Base-by-base conservation (phyloP, 2,113 vertebrate genomes). In the Gnathonemus echidnorhynchus region DNA sequence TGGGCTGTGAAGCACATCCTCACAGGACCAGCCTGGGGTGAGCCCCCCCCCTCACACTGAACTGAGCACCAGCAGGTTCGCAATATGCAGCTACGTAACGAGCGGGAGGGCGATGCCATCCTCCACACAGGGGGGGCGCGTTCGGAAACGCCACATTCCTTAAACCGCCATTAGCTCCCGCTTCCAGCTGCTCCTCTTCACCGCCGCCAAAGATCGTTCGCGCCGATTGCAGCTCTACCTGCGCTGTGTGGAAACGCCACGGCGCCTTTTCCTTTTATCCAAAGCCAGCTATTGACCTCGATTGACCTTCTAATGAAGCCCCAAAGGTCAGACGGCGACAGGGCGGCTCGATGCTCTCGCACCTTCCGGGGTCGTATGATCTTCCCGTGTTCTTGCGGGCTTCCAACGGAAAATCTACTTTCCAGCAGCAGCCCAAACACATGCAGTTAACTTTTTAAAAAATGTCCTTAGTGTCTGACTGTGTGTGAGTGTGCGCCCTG, bases 1-100 rank as follows among this genome's bases (percentile, higher is more conserved):
- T 48, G 0, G 49, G 46, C 42, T 42, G 9, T 70, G 88, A 56
- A 52, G 39, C n/a, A 90, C 90, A 90, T 94, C 92, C 88, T 90
- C 92, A 88, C 90, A 95, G 86, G 92, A 95, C 93, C 94, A 94
- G 95, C 94, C 93, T 94, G 86, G 24, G 87, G 93, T 92, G 92
- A 93, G 92, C 92, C 50, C 50, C 77, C 92, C 93, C 90, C 90
- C 92, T 89, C 90, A 87, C 91, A 91, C 92, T 94, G 92, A 89
- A 89, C 86, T 90, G 89, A 91, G 91, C 89, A 92, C 90, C 39
- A 11, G 89, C 93, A 70, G 90, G 90, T 74, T 46, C 66, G 35
- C 86, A 84, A 35, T 83, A 35, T 46, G 42, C 70, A 48, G n/a
- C 31, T 17, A 49, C 9, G 50, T 88, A 84, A 62, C 48, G 49